phyloP scores from a whole-genome alignment of 1,140 invertebrate species.

The Zaprionus camerounensis region DNA sequence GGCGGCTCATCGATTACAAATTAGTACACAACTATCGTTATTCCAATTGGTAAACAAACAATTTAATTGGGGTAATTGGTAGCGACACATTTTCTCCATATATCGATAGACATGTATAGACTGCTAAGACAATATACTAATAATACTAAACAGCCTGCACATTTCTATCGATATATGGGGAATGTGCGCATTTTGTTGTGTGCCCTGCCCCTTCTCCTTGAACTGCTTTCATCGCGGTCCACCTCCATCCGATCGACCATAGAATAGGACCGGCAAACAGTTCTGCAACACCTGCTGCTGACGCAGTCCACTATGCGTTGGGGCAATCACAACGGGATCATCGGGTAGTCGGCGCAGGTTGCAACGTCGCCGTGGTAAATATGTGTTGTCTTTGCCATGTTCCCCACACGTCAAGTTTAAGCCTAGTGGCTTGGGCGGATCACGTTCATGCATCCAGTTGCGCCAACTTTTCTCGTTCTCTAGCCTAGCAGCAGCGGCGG shows the following conservation, averaged over 20 bases:
- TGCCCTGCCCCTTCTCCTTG: neutral
- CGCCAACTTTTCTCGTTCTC: neutral
- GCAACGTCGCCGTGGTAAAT: conserved; percentile 17
- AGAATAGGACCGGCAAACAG: conserved; percentile 22
- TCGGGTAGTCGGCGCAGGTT: conserved; percentile 32
- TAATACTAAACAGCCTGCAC: neutral
- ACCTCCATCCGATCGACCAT: conserved; percentile 3
- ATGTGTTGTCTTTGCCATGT: neutral
- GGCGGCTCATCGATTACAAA: neutral
- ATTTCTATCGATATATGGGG: neutral
- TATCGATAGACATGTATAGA: conserved; percentile 3
- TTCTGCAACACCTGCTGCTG: conserved; percentile 17
- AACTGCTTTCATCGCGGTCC: neutral
- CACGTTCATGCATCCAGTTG: neutral
- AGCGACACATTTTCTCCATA: neutral
- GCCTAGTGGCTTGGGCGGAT: neutral
- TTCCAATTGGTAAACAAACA: neutral
- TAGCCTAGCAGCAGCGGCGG: neutral
- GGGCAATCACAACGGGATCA: conserved; percentile 27
- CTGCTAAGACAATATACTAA: neutral
- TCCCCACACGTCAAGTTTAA: neutral
- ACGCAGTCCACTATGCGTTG: conserved; percentile 19
- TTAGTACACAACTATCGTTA: no score
- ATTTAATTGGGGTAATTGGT: neutral
- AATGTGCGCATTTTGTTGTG: neutral